Percentiles rank a stretch among this genome's conserved stretches.
Evolutionary conservation across 1,140 invertebrate species (phyloP).

Genomic region (Oryzaephilus surinamensis): DNA sequence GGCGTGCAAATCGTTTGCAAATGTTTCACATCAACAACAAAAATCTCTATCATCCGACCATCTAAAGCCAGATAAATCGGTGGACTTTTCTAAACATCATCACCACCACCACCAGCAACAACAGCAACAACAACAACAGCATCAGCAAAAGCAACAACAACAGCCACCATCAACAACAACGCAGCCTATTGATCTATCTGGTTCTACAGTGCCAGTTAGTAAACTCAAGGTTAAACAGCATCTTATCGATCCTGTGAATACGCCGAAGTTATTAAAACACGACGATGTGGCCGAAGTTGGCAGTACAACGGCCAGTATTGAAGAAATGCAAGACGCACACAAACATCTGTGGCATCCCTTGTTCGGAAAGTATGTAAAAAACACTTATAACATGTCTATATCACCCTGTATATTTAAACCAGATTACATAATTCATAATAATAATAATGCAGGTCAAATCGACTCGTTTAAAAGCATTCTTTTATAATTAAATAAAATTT

Average conservation of each 20-base stretch:
- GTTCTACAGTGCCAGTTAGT: slow-evolving; percentile 18
- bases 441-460: too few relatives aligned
- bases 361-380: slow-evolving; percentile 56
- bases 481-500: too few relatives aligned
- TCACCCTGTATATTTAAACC: too few relatives aligned
- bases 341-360: slow-evolving; percentile 57
- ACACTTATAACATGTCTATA: too few relatives aligned
- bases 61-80: slow-evolving; percentile 8
- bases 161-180: slow-evolving; percentile 4
- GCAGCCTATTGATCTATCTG: slow-evolving; percentile 29
- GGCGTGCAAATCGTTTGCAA: slow-evolving; percentile 16
- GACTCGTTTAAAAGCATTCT: too few relatives aligned
- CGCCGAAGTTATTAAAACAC: slow-evolving; percentile 30
- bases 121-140: slow-evolving; percentile 15
- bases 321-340: slow-evolving; percentile 40
- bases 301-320: slow-evolving; percentile 41
- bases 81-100: slow-evolving; percentile 9
- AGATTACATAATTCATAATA: too few relatives aligned
- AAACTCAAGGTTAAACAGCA: slow-evolving; percentile 38
- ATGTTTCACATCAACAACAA: slow-evolving; percentile 13
- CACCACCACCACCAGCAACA: background rate
- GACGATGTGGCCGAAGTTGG: slow-evolving; percentile 45
- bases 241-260: slow-evolving; percentile 33
- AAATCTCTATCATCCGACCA: slow-evolving; percentile 1
- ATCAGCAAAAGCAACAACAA: slow-evolving; percentile 22